These are phyloP conservation scores for Argynnis bischoffii DNA, from an alignment of 2,888 invertebrate genomes.

Conservation along the genomic window DNA sequence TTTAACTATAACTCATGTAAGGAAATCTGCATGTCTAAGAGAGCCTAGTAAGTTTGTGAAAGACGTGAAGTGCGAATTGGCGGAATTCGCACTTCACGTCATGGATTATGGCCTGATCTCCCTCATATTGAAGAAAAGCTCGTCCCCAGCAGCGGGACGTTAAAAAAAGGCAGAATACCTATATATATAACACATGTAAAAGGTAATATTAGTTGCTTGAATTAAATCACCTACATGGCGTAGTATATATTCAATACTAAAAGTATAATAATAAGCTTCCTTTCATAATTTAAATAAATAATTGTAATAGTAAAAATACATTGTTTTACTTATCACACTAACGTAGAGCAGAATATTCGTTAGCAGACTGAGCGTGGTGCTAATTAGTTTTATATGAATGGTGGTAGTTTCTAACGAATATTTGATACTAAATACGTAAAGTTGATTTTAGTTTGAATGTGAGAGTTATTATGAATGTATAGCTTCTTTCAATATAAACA, in stretches of 20 bases:
- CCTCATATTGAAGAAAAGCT: too few relatives aligned
- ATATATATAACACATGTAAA: not conserved
- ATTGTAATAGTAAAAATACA: not conserved
- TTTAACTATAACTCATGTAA: not conserved
- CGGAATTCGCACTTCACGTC: too few relatives aligned
- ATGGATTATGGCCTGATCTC: too few relatives aligned
- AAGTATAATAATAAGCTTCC: not conserved
- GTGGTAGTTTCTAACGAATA: constrained; percentile 10
- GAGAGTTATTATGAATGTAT: too few relatives aligned
- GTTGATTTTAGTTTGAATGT: too few relatives aligned
- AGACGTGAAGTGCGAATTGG: too few relatives aligned
- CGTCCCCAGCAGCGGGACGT: too few relatives aligned
- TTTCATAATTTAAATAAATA: not conserved
- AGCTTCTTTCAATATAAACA: too few relatives aligned
- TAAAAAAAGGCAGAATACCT: too few relatives aligned
- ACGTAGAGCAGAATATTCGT: constrained; percentile 7
- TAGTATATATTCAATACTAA: not conserved
- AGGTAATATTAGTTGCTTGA: constrained; percentile 1
- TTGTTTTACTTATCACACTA: constrained; percentile 14
- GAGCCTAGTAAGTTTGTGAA: too few relatives aligned
- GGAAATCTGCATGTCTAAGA: not conserved
- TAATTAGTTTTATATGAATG: constrained; percentile 12
- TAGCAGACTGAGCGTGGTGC: not conserved
- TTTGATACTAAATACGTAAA: not conserved
- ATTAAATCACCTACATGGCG: not conserved